phyloP scores from a whole-genome alignment of 2,797 vertebrate species.

The Danio aesculapii region DNA sequence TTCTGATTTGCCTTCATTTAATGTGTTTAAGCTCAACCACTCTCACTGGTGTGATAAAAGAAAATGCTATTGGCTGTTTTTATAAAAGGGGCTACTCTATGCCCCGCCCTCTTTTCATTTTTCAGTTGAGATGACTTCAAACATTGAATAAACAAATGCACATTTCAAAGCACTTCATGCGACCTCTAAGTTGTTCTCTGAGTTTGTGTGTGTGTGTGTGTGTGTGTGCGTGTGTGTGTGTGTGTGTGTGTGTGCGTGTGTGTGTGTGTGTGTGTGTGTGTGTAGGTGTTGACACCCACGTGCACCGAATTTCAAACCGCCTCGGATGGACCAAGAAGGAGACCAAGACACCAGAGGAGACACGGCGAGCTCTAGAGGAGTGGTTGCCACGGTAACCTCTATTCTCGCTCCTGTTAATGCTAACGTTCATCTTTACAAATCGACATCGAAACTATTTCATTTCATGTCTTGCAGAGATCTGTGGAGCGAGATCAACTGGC shows the following conservation, averaged over 20 bases:
- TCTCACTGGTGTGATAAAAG: too few relatives aligned
- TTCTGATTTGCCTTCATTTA: too few relatives aligned
- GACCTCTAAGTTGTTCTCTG: too few relatives aligned
- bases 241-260: conserved; percentile 80
- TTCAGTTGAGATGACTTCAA: too few relatives aligned
- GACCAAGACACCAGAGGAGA: conserved; percentile 87
- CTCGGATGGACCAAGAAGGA: conserved; percentile 86
- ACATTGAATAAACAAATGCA: too few relatives aligned
- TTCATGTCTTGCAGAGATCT: conserved; percentile 81
- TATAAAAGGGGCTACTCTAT: too few relatives aligned
- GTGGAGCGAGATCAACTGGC: conserved; percentile 94
- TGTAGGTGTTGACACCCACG: conserved; percentile 95
- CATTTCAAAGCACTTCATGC: too few relatives aligned
- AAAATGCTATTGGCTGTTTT: too few relatives aligned
- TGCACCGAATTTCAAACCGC: conserved; percentile 93
- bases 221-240: conserved; percentile 81
- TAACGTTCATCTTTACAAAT: not conserved
- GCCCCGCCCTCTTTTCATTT: too few relatives aligned
- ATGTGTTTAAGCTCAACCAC: too few relatives aligned
- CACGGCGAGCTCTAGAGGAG: conserved; percentile 86
- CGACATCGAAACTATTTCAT: not conserved
- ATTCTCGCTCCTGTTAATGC: conserved; percentile 12
- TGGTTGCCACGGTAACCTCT: conserved; percentile 91
- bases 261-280: not conserved
- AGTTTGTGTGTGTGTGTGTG: conserved; percentile 59